phyloP scores from a whole-genome alignment of 2,113 vertebrate species.

The Nerophis ophidion region DNA sequence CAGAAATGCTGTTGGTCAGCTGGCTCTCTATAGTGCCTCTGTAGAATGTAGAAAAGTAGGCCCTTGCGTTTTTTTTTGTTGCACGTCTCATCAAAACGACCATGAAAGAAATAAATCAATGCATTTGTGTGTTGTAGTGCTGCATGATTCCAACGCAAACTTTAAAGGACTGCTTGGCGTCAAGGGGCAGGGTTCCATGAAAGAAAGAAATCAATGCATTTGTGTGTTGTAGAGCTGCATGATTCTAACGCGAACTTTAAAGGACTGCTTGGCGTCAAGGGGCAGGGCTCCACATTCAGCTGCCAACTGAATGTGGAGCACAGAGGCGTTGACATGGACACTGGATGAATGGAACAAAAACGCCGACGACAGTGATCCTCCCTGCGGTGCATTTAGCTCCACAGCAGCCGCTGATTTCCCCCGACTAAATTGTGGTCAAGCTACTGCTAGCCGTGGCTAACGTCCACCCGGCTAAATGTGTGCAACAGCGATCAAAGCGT shows the following conservation, averaged over 20 bases:
- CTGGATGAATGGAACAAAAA: constrained; percentile 27
- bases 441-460: constrained; percentile 6
- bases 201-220: too few species aligned
- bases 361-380: neutral
- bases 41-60: too few species aligned
- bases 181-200: constrained; percentile 1
- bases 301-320: neutral
- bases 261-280: neutral
- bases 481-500: neutral
- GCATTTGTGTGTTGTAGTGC: too few species aligned
- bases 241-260: neutral
- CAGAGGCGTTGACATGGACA: constrained; percentile 8
- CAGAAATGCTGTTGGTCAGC: too few species aligned
- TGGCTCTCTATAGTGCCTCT: too few species aligned
- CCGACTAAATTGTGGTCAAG: neutral
- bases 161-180: neutral
- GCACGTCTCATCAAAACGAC: too few species aligned
- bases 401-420: neutral
- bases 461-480: neutral
- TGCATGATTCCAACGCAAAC: neutral
- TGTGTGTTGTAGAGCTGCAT: too few species aligned
- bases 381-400: neutral
- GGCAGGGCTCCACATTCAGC: too few species aligned
- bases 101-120: too few species aligned
- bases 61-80: too few species aligned